These are phyloP conservation scores for Apantesis nais DNA, from an alignment of 2,888 invertebrate species.

Conservation along the genomic window DNA sequence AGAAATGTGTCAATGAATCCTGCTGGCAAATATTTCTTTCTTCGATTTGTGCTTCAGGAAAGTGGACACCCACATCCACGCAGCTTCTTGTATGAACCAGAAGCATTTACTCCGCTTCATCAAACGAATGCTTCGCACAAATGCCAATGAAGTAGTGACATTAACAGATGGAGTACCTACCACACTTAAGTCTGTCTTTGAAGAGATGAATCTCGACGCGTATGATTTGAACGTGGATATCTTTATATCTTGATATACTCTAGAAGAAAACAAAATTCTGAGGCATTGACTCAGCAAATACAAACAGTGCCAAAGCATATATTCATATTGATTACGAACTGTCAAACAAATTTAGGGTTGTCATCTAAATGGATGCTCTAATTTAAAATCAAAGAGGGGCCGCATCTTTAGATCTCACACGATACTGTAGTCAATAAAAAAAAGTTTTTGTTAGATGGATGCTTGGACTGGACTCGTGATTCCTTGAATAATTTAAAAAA, in stretches of 20 bases:
- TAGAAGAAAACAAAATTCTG: slow-evolving; percentile 11
- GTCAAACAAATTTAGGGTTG: slow-evolving; percentile 19
- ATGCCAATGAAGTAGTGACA: slow-evolving; percentile 90
- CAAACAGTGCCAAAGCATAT: slow-evolving; percentile 14
- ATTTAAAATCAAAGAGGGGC: background rate
- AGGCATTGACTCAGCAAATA: background rate
- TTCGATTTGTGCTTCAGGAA: slow-evolving; percentile 78
- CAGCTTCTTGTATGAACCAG: slow-evolving; percentile 99
- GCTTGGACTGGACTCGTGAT: background rate
- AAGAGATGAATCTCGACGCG: slow-evolving; percentile 98
- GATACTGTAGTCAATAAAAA: background rate
- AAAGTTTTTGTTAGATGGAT: background rate
- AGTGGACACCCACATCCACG: slow-evolving; percentile 99
- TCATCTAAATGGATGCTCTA: background rate
- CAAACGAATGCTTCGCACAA: slow-evolving; percentile 97
- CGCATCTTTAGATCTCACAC: background rate
- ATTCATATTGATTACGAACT: slow-evolving; percentile 19
- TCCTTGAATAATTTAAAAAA: background rate
- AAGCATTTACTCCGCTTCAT: slow-evolving; percentile 99
- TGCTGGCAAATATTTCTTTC: background rate
- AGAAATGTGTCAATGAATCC: background rate
- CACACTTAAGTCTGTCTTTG: slow-evolving; percentile 97
- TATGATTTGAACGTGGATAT: slow-evolving; percentile 99
- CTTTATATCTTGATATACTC: slow-evolving; percentile 56
- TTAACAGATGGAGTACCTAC: slow-evolving; percentile 89